phyloP scores from a whole-genome alignment of 2,113 vertebrate genomes.

The Sciurus niger region DNA sequence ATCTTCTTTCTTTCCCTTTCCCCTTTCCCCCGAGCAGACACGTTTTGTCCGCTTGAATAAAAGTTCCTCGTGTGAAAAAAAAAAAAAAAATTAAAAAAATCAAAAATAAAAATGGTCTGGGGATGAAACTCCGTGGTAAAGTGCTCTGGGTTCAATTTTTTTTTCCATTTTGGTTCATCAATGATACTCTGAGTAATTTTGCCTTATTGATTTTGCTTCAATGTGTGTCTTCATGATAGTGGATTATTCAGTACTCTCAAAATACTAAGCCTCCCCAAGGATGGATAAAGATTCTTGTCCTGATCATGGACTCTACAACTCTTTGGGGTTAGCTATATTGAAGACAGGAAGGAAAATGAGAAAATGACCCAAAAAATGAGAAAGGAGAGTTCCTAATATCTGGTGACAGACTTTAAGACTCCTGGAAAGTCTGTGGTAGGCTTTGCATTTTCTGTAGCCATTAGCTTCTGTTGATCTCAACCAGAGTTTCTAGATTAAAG shows the following conservation, averaged over 20 bases:
- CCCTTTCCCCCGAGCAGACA: no score
- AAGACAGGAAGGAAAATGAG: constrained; percentile 11
- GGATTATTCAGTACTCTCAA: constrained; percentile 1
- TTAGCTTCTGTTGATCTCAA: not conserved
- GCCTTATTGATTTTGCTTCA: constrained; percentile 14
- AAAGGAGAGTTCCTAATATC: constrained; percentile 19
- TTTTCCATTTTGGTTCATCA: not conserved
- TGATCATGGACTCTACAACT: not conserved
- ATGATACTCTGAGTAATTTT: constrained; percentile 14
- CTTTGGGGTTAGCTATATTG: not conserved
- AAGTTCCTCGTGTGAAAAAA: no score
- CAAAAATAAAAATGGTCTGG: no score
- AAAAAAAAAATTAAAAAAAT: no score
- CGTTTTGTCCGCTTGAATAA: no score
- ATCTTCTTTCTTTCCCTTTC: no score
- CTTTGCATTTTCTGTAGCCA: constrained; percentile 8
- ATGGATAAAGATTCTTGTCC: constrained; percentile 4
- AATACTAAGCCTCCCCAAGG: not conserved
- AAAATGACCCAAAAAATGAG: not conserved
- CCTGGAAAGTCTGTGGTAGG: not conserved
- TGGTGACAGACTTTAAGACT: not conserved
- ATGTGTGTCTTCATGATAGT: not conserved
- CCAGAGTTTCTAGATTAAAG: constrained; percentile 51
- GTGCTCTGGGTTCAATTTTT: not conserved
- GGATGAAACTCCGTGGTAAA: no score